These are phyloP conservation scores for Diuraphis noxia DNA, from an alignment of 1,140 invertebrate species.

Conservation along the genomic window DNA sequence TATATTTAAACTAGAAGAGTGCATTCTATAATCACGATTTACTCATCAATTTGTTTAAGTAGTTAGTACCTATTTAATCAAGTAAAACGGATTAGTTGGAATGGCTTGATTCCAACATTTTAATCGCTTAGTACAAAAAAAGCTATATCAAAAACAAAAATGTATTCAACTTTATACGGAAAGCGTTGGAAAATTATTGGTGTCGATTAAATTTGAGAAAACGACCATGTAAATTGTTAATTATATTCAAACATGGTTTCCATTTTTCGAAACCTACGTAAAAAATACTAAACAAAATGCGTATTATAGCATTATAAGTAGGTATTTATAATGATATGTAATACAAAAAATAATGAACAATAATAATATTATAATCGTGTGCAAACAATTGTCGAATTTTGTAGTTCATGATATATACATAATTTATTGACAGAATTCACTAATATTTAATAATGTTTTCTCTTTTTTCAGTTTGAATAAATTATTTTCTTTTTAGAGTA, in stretches of 20 bases:
- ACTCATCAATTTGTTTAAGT: not conserved
- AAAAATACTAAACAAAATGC: not conserved
- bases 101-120: conserved; percentile 15
- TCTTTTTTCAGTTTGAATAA: not conserved
- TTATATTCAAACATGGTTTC: not conserved
- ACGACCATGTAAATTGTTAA: not conserved
- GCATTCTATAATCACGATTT: not conserved
- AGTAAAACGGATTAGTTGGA: not conserved
- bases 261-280: not conserved
- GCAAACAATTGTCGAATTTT: not conserved
- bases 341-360: not conserved
- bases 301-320: not conserved
- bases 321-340: not conserved
- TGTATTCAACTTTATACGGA: not conserved
- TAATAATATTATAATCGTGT: not conserved
- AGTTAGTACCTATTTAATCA: conserved; percentile 3
- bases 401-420: not conserved
- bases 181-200: not conserved
- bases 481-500: not conserved
- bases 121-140: not conserved
- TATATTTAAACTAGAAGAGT: not conserved
- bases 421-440: not conserved
- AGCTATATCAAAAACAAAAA: not conserved
- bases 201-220: not conserved
- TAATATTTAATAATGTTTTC: not conserved